Evolutionary conservation across 2,113 vertebrate species (phyloP).

Genomic region (Odontesthes bonariensis): DNA sequence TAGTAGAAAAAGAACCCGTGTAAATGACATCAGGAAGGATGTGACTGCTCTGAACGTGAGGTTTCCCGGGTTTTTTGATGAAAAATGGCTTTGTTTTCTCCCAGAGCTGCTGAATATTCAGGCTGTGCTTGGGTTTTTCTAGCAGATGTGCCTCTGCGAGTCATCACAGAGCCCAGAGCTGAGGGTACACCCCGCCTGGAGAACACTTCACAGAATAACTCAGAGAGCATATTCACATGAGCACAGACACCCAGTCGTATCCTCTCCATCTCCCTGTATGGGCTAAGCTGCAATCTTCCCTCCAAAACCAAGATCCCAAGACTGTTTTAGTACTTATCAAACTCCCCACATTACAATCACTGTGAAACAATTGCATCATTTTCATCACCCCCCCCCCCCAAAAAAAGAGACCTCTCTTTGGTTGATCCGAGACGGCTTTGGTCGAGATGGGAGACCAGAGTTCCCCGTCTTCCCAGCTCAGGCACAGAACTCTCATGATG

Average conservation of each 20-base stretch:
- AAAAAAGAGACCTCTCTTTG: conserved; percentile 38
- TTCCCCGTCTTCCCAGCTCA: conserved; percentile 33
- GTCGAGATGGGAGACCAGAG: conserved; percentile 33
- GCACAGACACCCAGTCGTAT: neutral
- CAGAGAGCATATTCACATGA: neutral
- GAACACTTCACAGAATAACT: neutral
- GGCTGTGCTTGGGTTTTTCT: neutral
- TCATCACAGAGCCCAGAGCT: conserved; percentile 35
- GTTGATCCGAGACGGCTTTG: conserved; percentile 30
- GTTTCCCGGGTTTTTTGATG: neutral
- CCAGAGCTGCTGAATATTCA: conserved; percentile 5
- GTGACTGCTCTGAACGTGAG: neutral
- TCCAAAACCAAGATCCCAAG: conserved; percentile 52
- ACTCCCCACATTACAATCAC: conserved; percentile 41
- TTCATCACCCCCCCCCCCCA: conserved; percentile 21
- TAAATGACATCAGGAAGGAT: neutral
- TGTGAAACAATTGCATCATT: conserved; percentile 66
- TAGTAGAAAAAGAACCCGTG: neutral
- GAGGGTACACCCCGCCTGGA: conserved; percentile 20
- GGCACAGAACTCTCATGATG: conserved; percentile 20
- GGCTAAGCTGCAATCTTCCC: conserved; percentile 10
- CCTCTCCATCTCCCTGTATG: neutral
- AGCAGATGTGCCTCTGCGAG: conserved; percentile 32
- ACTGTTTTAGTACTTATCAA: conserved; percentile 30
- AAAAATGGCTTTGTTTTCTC: neutral